Evolutionary conservation across 2,797 vertebrate species (phyloP), one percentile per base, ranked within the genome.

Genomic region (Schizopygopsis malacanthus): DNA sequence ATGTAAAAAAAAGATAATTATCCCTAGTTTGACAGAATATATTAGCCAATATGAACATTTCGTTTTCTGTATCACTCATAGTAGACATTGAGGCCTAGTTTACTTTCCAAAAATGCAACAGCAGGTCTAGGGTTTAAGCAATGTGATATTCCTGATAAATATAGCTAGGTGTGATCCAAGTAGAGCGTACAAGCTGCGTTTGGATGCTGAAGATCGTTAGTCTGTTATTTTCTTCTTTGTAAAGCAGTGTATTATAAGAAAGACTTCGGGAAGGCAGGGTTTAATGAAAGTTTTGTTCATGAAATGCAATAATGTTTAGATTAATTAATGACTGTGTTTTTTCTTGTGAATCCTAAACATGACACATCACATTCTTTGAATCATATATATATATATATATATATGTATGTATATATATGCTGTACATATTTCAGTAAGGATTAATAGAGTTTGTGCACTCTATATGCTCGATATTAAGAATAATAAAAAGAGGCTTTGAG

Each of bases 291-390:
- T 91, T 88, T 78, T 47, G 90, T 90, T 89, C 71, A 91, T 89
- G 59, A 90, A 92, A 94, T 92, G 94, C 93, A 95, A 95, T 95
- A 95, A 95, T 88, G 88, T 90, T 85, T 76, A 90, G 84, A 87
- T 89, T 87, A 88, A 92, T 91, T 91, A 92, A 92, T 91, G 91
- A 92, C 85, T 88, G 41, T 85, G 54, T 88, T 83, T 47, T 86
- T 81, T 87, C 75, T 81, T 81, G 77, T 63, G 59, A 91, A 88
- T 91, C 39, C 45, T 87, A 54, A 79, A 72, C 83, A 88, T 86
- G 79, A 84, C 87, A 90, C 69, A 87, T 89, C 85, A 87, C 85
- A 88, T 81, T 71, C 90, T 63, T 73, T 81, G 15, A 80, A 79
- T 75, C 41, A 10, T 88, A 71, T 85, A 87, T 39, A 71, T 39